Percentiles rank a stretch among this genome's conserved stretches.
Conservation (phyloP, 2,888 invertebrate genomes). For the Hirtodrosophila histrioides region DNA sequence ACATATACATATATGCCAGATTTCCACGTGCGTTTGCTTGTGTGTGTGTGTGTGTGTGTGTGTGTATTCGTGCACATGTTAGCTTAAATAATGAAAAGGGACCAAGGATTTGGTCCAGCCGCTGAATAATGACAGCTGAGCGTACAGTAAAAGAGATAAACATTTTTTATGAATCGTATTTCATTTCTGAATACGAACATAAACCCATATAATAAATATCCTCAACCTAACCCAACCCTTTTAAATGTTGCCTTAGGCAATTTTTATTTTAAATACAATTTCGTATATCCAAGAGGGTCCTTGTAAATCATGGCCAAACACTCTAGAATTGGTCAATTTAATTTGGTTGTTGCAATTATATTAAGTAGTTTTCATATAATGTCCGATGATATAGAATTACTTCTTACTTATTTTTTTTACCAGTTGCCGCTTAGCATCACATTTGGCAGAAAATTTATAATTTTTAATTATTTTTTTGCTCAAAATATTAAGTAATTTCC, state of each 20-base stretch:
- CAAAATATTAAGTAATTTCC: no score
- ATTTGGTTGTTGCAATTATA: no score
- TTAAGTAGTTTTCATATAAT: no score
- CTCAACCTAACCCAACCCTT: neutral
- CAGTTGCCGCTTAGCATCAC: no score
- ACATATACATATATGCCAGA: conserved; percentile 60
- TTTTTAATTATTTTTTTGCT: no score
- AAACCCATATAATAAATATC: conserved; percentile 9
- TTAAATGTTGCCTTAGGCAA: neutral
- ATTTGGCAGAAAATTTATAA: no score
- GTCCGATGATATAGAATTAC: no score
- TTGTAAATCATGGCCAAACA: neutral
- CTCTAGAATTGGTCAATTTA: no score
- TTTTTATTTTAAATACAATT: neutral
- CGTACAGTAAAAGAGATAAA: conserved; percentile 54
- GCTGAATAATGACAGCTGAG: conserved; percentile 69
- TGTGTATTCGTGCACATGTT: conserved; percentile 33
- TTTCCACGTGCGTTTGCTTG: conserved; percentile 32
- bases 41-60: conserved; percentile 1
- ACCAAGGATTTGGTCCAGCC: conserved; percentile 68
- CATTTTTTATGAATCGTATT: conserved; percentile 60
- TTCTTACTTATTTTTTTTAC: no score
- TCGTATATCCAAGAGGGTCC: neutral
- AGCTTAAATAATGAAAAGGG: conserved; percentile 65
- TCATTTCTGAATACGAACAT: conserved; percentile 34